phyloP scores from a whole-genome alignment of 2,113 vertebrate species.

The Azemiops feae region DNA sequence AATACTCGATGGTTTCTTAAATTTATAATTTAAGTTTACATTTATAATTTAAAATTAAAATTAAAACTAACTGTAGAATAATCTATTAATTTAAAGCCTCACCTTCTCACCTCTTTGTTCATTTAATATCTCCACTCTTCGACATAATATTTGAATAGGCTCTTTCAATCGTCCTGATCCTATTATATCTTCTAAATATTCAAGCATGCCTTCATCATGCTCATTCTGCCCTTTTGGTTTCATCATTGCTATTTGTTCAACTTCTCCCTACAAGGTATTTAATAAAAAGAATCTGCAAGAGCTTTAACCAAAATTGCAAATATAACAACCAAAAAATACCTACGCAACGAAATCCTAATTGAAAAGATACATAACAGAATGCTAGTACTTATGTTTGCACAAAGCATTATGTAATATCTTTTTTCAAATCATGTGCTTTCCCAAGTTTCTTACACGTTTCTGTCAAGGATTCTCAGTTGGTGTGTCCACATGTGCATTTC shows the following conservation, averaged over 20 bases:
- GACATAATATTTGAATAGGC: slow-evolving; percentile 83
- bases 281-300: not conserved
- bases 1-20: not conserved
- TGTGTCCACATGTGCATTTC: not conserved
- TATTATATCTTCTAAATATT: slow-evolving; percentile 95
- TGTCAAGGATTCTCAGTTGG: not conserved
- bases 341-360: not conserved
- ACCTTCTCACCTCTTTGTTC: slow-evolving; percentile 95
- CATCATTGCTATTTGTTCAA: slow-evolving; percentile 99
- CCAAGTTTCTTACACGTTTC: not conserved
- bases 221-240: slow-evolving; percentile 95
- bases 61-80: not conserved
- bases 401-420: not conserved
- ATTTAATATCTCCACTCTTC: slow-evolving; percentile 86
- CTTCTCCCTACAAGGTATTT: slow-evolving; percentile 84
- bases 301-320: not conserved
- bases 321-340: not conserved
- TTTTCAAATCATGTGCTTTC: not conserved
- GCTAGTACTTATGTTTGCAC: not conserved
- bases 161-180: slow-evolving; percentile 92
- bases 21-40: not conserved
- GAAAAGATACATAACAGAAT: not conserved
- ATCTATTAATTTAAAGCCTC: slow-evolving; percentile 37
- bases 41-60: not conserved
- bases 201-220: slow-evolving; percentile 96